Percentiles rank a stretch among this genome's conserved stretches.
Conservation (phyloP, 2,797 vertebrate species). For the Fistularia tabacaria region DNA sequence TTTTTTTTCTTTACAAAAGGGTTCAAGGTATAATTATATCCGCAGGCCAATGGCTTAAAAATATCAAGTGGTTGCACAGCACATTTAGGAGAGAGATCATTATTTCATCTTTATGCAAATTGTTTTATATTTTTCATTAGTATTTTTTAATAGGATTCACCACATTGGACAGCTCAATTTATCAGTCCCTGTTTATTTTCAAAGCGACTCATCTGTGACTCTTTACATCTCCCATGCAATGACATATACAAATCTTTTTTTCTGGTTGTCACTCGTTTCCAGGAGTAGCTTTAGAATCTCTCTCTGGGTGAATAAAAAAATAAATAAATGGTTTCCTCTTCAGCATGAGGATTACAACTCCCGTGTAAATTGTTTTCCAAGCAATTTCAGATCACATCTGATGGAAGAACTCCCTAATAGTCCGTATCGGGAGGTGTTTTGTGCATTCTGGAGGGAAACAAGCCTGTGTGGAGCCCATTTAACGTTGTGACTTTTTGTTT, state of each 20-base stretch:
- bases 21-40: too few relatives aligned
- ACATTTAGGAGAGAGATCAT: too few relatives aligned
- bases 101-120: not conserved
- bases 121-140: constrained; percentile 5
- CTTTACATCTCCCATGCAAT: constrained; percentile 15
- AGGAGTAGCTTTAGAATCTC: not conserved
- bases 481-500: constrained; percentile 52
- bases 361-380: constrained; percentile 15
- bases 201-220: constrained; percentile 33
- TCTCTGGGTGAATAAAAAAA: constrained; percentile 6
- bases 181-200: constrained; percentile 19
- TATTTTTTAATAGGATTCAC: constrained; percentile 52
- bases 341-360: constrained; percentile 1
- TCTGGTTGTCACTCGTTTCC: not conserved
- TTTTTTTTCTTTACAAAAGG: too few relatives aligned
- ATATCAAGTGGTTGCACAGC: too few relatives aligned
- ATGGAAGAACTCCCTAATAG: constrained; percentile 17
- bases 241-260: constrained; percentile 1
- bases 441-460: constrained; percentile 29
- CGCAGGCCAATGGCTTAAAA: too few relatives aligned
- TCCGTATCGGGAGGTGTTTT: constrained; percentile 28
- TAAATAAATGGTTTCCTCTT: constrained; percentile 1
- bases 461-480: constrained; percentile 37
- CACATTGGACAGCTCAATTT: constrained; percentile 70
- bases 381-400: constrained; percentile 1